Base-by-base conservation (phyloP, 2,113 vertebrate genomes). In the Pachyramphus minor region DNA sequence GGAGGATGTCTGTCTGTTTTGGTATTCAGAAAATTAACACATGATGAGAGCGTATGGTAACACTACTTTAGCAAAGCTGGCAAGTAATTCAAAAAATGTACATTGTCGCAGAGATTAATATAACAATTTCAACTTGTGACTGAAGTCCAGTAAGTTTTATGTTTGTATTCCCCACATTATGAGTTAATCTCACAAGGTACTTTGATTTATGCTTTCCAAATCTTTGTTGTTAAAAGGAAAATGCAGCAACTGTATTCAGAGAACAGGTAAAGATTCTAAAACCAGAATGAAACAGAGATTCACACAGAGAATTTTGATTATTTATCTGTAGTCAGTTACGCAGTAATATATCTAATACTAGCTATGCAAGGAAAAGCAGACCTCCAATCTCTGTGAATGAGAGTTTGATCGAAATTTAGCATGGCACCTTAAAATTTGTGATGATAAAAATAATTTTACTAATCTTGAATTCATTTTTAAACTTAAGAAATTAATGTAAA, bases 31-130 rank as follows among this genome's bases (percentile, higher is more conserved):
- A 94, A 89, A 90, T 55, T 50, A 90, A 91, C 85, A 84, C 90
- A 78, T 5, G 12, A 76, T 49, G 30, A 90, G 89, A 87, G 56
- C 5, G 0, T 87, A 89, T 8, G 12, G 59, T n/a, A 76, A 42
- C 8, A 2, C 74, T 86, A 75, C 56, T 87, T 92, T 7, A 64
- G 58, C 53, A 96, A 93, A 96, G 49, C 92, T 75, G 41, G 13
- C 24, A 88, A 95, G 11, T 91, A 92, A 94, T 96, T 84, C 25
- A 64, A 88, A 94, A 96, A 96, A 97, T 78, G 82, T 77, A 95
- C 82, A 62, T 6, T 84, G 71, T 58, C 23, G 0, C 35, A 69
- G 68, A 94, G 74, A 90, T 97, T 96, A 96, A 92, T 12, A 2
- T 24, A 89, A 83, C 41, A 81, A 49, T 73, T 95, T 78, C 35